A percentile compares a stretch with the other conserved stretches of the same genome.
These are phyloP conservation scores for Cetonia aurata DNA, from an alignment of 2,888 invertebrate species.

Conservation along the genomic window DNA sequence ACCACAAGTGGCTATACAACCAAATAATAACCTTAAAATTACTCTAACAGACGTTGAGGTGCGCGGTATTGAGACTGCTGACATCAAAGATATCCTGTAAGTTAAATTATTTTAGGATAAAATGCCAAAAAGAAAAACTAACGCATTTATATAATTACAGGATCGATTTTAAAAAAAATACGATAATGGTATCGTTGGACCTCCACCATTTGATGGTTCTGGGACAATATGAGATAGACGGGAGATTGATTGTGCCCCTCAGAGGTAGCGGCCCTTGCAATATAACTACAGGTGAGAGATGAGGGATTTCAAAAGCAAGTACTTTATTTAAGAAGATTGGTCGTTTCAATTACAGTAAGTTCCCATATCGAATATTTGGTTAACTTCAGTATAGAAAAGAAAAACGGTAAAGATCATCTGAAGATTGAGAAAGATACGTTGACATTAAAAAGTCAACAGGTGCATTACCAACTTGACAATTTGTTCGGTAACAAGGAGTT, in stretches of 20 bases:
- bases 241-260: constrained; percentile 37
- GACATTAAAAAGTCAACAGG: constrained; percentile 16
- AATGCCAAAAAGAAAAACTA: constrained; percentile 1
- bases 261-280: constrained; percentile 38
- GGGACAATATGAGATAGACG: constrained; percentile 41
- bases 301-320: not conserved
- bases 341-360: constrained; percentile 7
- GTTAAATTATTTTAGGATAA: constrained; percentile 20
- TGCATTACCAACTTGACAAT: constrained; percentile 39
- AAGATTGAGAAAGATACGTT: constrained; percentile 20
- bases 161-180: constrained; percentile 32
- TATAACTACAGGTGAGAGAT: constrained; percentile 32
- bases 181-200: constrained; percentile 19
- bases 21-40: constrained; percentile 49
- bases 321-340: not conserved
- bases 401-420: constrained; percentile 34
- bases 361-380: constrained; percentile 33
- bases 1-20: constrained; percentile 50
- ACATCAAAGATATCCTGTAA: constrained; percentile 50
- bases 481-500: constrained; percentile 39
- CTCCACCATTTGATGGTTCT: constrained; percentile 28
- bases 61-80: constrained; percentile 51
- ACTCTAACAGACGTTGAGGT: constrained; percentile 50
- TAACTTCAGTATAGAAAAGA: constrained; percentile 34
- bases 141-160: constrained; percentile 8